A percentile compares a stretch with the other conserved stretches of the same genome.
phyloP scores from a whole-genome alignment of 2,113 vertebrate species.

The Oryzias celebensis region DNA sequence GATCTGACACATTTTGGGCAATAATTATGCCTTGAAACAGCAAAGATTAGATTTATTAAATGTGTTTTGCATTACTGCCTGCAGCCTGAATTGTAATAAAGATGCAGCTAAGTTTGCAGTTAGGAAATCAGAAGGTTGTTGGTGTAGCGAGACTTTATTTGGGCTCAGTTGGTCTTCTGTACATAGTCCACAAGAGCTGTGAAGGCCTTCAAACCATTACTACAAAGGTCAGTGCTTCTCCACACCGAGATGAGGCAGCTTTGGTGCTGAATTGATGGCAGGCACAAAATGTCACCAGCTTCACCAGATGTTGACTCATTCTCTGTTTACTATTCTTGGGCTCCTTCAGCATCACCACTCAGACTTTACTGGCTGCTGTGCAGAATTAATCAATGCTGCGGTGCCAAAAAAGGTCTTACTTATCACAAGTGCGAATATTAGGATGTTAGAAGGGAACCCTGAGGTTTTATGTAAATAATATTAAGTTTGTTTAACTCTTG shows the following conservation, averaged over 20 bases:
- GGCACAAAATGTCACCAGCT: constrained; percentile 54
- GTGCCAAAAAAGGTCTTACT: constrained; percentile 2
- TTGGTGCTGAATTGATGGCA: constrained; percentile 43
- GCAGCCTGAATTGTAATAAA: constrained; percentile 6
- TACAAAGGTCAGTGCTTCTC: constrained; percentile 66
- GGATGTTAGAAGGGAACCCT: neutral
- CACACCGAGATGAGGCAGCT: constrained; percentile 22
- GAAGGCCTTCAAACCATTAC: constrained; percentile 23
- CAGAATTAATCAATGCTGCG: constrained; percentile 31
- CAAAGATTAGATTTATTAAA: neutral
- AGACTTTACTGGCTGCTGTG: constrained; percentile 17
- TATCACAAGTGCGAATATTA: neutral
- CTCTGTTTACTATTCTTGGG: constrained; percentile 25
- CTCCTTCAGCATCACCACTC: constrained; percentile 13
- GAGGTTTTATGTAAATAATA: too few species aligned
- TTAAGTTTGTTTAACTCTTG: too few species aligned
- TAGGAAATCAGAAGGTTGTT: too few species aligned
- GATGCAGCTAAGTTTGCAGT: neutral
- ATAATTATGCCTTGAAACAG: constrained; percentile 19
- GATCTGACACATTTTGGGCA: constrained; percentile 21
- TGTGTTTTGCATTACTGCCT: neutral
- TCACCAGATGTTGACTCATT: constrained; percentile 47
- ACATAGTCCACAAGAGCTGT: neutral
- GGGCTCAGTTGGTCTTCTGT: neutral
- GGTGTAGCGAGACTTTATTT: too few species aligned